phyloP scores from a whole-genome alignment of 2,797 vertebrate species.

The Gambusia yucatana region DNA sequence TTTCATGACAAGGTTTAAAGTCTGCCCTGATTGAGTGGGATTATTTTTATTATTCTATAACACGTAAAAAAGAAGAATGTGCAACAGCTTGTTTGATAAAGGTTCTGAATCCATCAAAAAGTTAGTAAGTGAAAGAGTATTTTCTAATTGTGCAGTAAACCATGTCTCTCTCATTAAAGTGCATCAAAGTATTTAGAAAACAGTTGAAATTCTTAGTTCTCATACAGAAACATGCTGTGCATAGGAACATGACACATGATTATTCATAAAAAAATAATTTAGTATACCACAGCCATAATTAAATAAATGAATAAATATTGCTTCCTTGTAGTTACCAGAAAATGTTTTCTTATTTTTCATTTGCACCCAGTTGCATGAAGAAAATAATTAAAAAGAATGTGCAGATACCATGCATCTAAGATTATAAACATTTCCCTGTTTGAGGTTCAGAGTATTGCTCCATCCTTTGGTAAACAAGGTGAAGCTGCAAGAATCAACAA shows the following conservation, averaged over 20 bases:
- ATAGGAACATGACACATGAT: not conserved
- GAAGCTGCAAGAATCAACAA: slow-evolving; percentile 9
- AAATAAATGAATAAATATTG: not conserved
- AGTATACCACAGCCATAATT: not conserved
- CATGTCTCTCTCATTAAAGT: not conserved
- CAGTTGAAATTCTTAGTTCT: not conserved
- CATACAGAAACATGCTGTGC: not conserved
- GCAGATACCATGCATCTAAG: slow-evolving; percentile 2
- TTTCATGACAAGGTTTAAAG: not conserved
- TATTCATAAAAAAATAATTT: not conserved
- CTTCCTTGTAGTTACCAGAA: not conserved
- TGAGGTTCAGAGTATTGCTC: slow-evolving; percentile 20
- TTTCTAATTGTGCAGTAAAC: not conserved
- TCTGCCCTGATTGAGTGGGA: not conserved
- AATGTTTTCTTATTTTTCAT: slow-evolving; percentile 8
- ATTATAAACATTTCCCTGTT: slow-evolving; percentile 10
- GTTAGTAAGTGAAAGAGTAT: not conserved
- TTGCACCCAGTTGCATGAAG: not conserved
- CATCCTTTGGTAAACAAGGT: slow-evolving; percentile 36
- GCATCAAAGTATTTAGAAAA: not conserved
- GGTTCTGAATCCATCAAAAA: not conserved
- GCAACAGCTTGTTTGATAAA: not conserved
- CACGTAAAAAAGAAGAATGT: not conserved
- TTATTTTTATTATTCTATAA: not conserved
- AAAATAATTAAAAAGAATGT: not conserved